Conservation (phyloP, 2,113 vertebrate genomes). For the Saguinus midas region DNA sequence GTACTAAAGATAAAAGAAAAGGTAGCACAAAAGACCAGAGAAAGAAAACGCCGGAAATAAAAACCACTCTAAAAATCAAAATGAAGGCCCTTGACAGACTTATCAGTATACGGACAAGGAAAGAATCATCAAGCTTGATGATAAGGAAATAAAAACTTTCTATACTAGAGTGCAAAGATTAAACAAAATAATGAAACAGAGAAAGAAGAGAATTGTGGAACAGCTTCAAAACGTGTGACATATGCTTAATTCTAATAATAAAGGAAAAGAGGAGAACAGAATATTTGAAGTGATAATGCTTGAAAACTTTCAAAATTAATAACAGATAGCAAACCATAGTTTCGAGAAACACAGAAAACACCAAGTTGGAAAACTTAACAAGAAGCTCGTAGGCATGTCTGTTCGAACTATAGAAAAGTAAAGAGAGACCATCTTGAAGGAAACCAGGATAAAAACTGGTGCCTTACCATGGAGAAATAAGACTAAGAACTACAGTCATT, state of each 20-base stretch:
- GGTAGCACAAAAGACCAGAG: not conserved
- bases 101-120: not conserved
- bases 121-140: not conserved
- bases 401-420: too few relatives aligned
- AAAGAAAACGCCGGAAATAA: not conserved
- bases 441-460: too few relatives aligned
- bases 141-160: not conserved
- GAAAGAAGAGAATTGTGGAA: not conserved
- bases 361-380: too few relatives aligned
- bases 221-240: not conserved
- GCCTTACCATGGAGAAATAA: too few relatives aligned
- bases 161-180: not conserved
- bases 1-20: not conserved
- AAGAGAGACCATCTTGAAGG: too few relatives aligned
- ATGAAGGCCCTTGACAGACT: not conserved
- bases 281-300: too few relatives aligned
- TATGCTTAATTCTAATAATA: not conserved
- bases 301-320: too few relatives aligned
- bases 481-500: too few relatives aligned
- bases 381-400: too few relatives aligned
- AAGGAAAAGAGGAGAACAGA: not conserved
- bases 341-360: too few relatives aligned
- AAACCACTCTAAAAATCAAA: not conserved
- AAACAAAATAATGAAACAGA: not conserved
- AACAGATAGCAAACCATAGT: too few relatives aligned